Percentiles rank a stretch among this genome's conserved stretches.
Conservation (phyloP, 2,888 invertebrate genomes). For the Dyspetes luteomarginatus region DNA sequence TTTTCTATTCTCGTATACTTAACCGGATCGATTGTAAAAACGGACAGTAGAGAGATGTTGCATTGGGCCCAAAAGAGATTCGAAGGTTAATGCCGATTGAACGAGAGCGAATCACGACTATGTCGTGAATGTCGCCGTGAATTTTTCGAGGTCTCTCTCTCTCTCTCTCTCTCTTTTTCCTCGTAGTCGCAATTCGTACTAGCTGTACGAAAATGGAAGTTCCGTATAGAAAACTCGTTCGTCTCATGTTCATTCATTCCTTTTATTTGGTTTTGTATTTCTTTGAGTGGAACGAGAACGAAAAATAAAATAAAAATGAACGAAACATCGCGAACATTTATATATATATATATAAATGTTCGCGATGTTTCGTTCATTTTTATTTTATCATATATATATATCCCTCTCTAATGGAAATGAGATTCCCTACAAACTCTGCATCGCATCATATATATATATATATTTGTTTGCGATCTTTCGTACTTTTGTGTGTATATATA, state of each 20-base stretch:
- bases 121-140: conserved; percentile 38
- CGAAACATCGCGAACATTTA: background rate
- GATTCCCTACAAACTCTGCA: conserved; percentile 22
- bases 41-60: conserved; percentile 35
- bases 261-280: conserved; percentile 29
- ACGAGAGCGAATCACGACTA: conserved; percentile 52
- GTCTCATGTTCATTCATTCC: conserved; percentile 53
- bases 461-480: background rate
- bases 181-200: conserved; percentile 10
- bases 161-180: conserved; percentile 3
- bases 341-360: no score
- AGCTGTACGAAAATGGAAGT: conserved; percentile 58
- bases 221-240: conserved; percentile 54
- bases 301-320: background rate
- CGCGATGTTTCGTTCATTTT: no score
- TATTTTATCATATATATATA: no score
- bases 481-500: background rate
- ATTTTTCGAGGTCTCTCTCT: conserved; percentile 14
- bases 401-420: conserved; percentile 49
- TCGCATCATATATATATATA: conserved; percentile 12
- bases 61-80: conserved; percentile 33
- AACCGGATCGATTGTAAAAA: conserved; percentile 21
- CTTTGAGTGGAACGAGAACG: conserved; percentile 23
- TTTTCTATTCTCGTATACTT: conserved; percentile 54
- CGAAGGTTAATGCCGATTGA: conserved; percentile 66